Evolutionary conservation across 1,140 invertebrate species (phyloP).

Genomic region (Melitaea cinxia): DNA sequence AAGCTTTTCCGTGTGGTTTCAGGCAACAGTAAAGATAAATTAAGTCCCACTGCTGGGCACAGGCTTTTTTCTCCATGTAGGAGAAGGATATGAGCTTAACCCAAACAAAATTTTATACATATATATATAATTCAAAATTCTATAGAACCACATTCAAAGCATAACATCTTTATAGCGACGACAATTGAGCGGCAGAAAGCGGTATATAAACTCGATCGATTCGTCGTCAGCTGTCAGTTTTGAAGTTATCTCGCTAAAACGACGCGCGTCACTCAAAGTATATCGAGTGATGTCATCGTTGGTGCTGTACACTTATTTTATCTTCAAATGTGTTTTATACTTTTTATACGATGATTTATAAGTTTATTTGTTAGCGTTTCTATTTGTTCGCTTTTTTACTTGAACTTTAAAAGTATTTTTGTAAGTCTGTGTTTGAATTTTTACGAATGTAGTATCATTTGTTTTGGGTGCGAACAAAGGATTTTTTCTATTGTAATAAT

Average conservation of each 20-base stretch:
- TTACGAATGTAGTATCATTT: no score
- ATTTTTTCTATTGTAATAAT: no score
- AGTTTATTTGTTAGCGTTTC: background rate
- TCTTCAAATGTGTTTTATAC: constrained; percentile 38
- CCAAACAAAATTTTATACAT: no score
- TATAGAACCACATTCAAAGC: no score
- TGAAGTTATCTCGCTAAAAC: constrained; percentile 42
- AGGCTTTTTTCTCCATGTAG: no score
- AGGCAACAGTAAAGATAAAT: no score
- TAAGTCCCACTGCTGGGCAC: no score
- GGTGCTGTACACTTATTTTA: constrained; percentile 41
- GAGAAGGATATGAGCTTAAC: no score
- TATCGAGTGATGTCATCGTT: constrained; percentile 56
- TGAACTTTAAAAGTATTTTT: background rate
- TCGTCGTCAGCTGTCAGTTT: constrained; percentile 49
- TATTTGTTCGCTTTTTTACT: background rate
- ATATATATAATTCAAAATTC: no score
- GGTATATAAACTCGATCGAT: constrained; percentile 43
- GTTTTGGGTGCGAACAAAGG: no score
- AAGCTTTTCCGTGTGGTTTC: no score
- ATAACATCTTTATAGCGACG: constrained; percentile 7
- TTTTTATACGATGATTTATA: background rate
- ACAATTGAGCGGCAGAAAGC: constrained; percentile 27
- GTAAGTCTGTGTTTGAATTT: no score
- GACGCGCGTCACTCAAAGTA: constrained; percentile 52